phyloP scores from a whole-genome alignment of 2,888 invertebrate genomes.

The Oithona nana region DNA sequence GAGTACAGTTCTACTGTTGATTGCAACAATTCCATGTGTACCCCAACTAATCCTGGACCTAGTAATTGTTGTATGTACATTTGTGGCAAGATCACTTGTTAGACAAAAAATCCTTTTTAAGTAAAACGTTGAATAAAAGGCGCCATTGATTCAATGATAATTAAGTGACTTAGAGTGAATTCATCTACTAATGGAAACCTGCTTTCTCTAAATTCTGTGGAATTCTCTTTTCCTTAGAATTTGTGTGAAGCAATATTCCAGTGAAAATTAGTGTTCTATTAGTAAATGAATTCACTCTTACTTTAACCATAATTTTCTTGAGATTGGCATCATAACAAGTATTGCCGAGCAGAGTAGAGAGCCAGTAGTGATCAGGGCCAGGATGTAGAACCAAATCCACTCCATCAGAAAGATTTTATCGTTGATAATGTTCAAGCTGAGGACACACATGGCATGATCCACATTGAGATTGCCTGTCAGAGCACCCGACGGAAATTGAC shows the following conservation, averaged over 20 bases:
- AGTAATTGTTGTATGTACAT: neutral
- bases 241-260: too few relatives aligned
- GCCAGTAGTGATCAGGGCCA: neutral
- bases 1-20: neutral
- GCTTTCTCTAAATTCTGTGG: too few relatives aligned
- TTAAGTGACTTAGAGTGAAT: too few relatives aligned
- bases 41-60: neutral
- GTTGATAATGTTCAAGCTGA: constrained; percentile 16
- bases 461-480: constrained; percentile 14
- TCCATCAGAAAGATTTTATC: constrained; percentile 16
- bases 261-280: neutral
- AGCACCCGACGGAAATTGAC: constrained; percentile 15
- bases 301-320: neutral
- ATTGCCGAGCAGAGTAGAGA: neutral
- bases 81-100: neutral
- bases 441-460: constrained; percentile 17
- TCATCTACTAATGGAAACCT: too few relatives aligned
- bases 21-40: neutral
- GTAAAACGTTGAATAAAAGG: too few relatives aligned
- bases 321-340: neutral
- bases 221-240: too few relatives aligned
- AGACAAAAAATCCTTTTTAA: too few relatives aligned
- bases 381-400: constrained; percentile 14
- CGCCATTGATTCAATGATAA: too few relatives aligned
- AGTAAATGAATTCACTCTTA: neutral